phyloP scores from a whole-genome alignment of 2,888 invertebrate species.

The Sinotaia quadrata region DNA sequence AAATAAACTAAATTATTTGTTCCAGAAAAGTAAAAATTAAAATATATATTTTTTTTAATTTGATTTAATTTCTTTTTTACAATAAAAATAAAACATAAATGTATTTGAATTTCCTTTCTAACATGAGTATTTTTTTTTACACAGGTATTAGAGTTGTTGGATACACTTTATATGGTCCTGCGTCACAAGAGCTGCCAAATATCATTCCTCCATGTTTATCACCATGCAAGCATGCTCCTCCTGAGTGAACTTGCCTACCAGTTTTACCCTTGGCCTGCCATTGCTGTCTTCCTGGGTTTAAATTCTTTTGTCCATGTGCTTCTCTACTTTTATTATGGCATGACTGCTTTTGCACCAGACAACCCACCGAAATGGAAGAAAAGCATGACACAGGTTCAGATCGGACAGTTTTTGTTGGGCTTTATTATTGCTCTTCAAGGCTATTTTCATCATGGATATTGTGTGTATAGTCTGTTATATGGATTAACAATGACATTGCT shows the following conservation, averaged over 20 bases:
- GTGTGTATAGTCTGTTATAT: conserved; percentile 69
- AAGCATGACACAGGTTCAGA: conserved; percentile 67
- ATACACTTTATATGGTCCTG: conserved; percentile 71
- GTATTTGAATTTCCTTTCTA: no score
- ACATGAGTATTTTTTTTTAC: neutral
- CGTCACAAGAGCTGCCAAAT: conserved; percentile 67
- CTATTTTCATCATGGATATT: conserved; percentile 65
- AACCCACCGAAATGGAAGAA: conserved; percentile 66
- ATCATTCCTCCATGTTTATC: conserved; percentile 69
- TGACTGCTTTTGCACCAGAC: conserved; percentile 56
- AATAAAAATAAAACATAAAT: neutral
- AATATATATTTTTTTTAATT: neutral
- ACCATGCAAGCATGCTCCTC: conserved; percentile 69
- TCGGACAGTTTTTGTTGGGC: conserved; percentile 64
- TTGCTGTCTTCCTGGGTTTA: conserved; percentile 59
- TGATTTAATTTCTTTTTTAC: conserved; percentile 3
- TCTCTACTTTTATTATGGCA: conserved; percentile 67
- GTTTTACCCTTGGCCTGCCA: conserved; percentile 63
- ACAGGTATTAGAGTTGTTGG: conserved; percentile 59
- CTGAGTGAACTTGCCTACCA: conserved; percentile 61
- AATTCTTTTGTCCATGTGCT: conserved; percentile 68
- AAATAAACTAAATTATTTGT: no score
- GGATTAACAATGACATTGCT: conserved; percentile 63
- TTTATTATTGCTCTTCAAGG: conserved; percentile 60
- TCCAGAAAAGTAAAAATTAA: neutral